Base-by-base conservation (phyloP, 2,888 invertebrate species). In the Leptinotarsa rubiginosa region DNA sequence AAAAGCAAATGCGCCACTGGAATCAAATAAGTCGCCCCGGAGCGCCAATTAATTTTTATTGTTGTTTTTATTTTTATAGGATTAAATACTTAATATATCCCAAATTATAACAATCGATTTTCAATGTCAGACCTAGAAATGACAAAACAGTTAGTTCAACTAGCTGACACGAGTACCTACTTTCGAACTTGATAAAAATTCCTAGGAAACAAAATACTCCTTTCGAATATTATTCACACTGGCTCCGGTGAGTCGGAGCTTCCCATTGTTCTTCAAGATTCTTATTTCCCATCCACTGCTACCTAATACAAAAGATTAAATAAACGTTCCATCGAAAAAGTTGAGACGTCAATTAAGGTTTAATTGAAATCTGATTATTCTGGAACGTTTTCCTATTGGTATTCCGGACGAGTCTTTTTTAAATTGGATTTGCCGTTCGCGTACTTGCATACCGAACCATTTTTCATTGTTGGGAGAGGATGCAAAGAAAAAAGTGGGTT, bases 291-390 rank as follows among this genome's bases (percentile, higher is more conserved):
- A 56, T 56, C 56, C 56, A 4, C 56, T 22, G 56, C 5, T 15
- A 20, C 56, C 20, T 13, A 20, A 22, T 56, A 15, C 41, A 62
- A 20, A 41, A 41, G 62, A 62, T 62, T 31, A 16, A 25, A 62
- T 62, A 41, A 62, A 62, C 62, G 62, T 62, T 62, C 62, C 67
- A 47, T 31, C 62, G 18, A 49, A 69, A 77, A 77, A 75, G 74
- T 71, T 75, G 74, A 70, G 72, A 72, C 72, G 73, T 77, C 74
- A 77, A 77, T 77, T 77, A 74, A 77, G 74, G 67, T 75, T 75
- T 77, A 77, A 77, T 77, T 75, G 75, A 75, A 77, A 69, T 75
- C 73, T 77, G 77, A 77, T 77, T 77, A 77, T 77, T 77, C 77
- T 65, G 59, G 73, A 56, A 70, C 69, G 73, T 70, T 73, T 70